Evolutionary conservation across 2,113 vertebrate genomes (phyloP), one percentile per base, ranked within the genome.

Genomic region (Phasianus colchicus): DNA sequence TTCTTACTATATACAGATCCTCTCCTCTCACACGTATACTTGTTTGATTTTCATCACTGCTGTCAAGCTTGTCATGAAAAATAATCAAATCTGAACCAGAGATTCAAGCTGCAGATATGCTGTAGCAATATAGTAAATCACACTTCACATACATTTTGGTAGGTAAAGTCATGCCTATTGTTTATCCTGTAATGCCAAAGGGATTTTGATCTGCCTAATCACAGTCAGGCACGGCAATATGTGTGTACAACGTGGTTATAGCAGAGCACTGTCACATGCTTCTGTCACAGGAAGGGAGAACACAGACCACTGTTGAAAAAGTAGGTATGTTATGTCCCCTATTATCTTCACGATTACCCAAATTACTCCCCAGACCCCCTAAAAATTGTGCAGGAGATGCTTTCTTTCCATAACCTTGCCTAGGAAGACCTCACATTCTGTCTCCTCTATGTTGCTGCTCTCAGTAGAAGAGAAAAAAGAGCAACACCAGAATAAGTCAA

Each of bases 11-110:
- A 74, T 63, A 74, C 34, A 74, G 27, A 47, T 91, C 91, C 50
- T 92, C 55, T 84, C 79, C 45, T 84, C 89, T 89, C 84, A 42
- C 74, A 87, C 48, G 54, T 52, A 87, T 10, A 54, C 13, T 48
- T 34, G 88, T 47, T 50, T 87, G 82, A 84, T 91, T 93, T 89
- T 95, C 75, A 83, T 88, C 78, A 85, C 42, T 74, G 9, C 78
- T 92, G 85, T 89, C 84, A 91, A 83, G 17, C 36, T 58, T 83
- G 45, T 89, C n/a, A 83, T n/a, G 83, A 78, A 80, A 81, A 63
- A 60, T 30, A 70, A 13, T 57, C 22, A 69, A 73, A 73, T 32
- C 34, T 54, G 75, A 93, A 82, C 21, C 64, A 89, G 83, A 19
- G 32, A 83, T 47, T 79, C 36, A 42, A 38, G 81, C 50, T 91